Percentiles rank a stretch among this genome's conserved stretches.
phyloP scores from a whole-genome alignment of 2,888 invertebrate species.

The Eristalis pertinax region DNA sequence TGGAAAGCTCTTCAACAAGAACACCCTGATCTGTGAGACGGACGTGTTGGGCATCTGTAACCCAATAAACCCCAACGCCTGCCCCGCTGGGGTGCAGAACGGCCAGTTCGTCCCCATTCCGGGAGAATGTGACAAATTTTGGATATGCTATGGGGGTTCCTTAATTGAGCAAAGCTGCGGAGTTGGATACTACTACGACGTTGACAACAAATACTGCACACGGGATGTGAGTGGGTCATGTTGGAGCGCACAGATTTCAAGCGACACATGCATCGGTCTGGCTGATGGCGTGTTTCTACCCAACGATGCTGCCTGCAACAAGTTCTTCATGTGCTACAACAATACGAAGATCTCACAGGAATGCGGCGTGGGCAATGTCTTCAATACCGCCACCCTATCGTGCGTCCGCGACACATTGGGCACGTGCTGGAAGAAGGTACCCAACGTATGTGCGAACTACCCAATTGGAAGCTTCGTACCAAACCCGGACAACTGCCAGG shows the following conservation, averaged over 20 bases:
- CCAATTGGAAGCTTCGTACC: slow-evolving; percentile 75
- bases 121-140: slow-evolving; percentile 53
- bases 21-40: neutral
- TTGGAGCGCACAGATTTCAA: slow-evolving; percentile 32
- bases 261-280: slow-evolving; percentile 35
- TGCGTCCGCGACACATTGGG: slow-evolving; percentile 55
- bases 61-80: neutral
- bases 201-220: slow-evolving; percentile 33
- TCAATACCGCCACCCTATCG: slow-evolving; percentile 29
- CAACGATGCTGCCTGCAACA: slow-evolving; percentile 43
- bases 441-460: slow-evolving; percentile 73
- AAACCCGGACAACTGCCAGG: slow-evolving; percentile 75
- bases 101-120: slow-evolving; percentile 60
- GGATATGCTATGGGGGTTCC: slow-evolving; percentile 56
- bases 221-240: slow-evolving; percentile 45
- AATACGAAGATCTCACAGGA: slow-evolving; percentile 28
- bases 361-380: slow-evolving; percentile 56
- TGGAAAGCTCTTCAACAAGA: slow-evolving; percentile 47
- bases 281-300: slow-evolving; percentile 47
- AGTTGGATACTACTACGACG: slow-evolving; percentile 75
- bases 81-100: neutral
- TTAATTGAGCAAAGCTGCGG: slow-evolving; percentile 74
- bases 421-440: slow-evolving; percentile 58
- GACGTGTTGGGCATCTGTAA: slow-evolving; percentile 16
- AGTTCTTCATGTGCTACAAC: slow-evolving; percentile 55